Percentiles rank a stretch among this genome's conserved stretches.
phyloP scores from a whole-genome alignment of 64 coral and sea anemone species.

The Montipora sp. region DNA sequence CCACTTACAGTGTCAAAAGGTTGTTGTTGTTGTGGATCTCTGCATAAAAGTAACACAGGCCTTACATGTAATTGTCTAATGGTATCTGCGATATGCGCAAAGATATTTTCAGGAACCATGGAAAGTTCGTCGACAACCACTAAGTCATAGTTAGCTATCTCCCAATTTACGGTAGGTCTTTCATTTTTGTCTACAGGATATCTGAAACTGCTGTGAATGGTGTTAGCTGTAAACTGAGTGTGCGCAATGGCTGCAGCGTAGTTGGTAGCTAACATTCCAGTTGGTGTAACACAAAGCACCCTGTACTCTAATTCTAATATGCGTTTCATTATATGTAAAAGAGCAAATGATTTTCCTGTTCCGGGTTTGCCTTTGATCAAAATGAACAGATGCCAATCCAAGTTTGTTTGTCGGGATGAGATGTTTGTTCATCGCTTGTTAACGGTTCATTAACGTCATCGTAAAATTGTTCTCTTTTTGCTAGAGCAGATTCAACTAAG shows the following conservation, averaged over 20 bases:
- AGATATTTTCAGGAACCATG: neutral
- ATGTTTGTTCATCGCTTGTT: no score
- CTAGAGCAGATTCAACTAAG: neutral
- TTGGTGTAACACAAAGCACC: neutral
- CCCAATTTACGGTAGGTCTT: neutral
- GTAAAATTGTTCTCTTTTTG: no score
- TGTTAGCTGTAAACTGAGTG: neutral
- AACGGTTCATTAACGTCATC: no score
- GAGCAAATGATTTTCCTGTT: slow-evolving; percentile 1
- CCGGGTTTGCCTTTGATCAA: slow-evolving; percentile 31
- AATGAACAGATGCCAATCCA: neutral
- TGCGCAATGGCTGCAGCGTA: neutral
- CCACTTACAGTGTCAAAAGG: neutral
- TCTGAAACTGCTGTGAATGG: slow-evolving; percentile 20
- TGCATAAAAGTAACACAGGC: neutral
- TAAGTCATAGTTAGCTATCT: neutral
- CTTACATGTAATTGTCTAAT: neutral
- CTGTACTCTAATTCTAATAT: neutral
- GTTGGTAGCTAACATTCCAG: neutral
- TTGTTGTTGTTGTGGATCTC: neutral
- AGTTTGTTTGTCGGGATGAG: no score
- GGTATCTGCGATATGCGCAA: neutral
- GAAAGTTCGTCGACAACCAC: neutral
- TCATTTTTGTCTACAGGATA: neutral
- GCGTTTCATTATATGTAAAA: neutral